Evolutionary conservation across 1,140 invertebrate genomes (phyloP).

Genomic region (Conus ventricosus): DNA sequence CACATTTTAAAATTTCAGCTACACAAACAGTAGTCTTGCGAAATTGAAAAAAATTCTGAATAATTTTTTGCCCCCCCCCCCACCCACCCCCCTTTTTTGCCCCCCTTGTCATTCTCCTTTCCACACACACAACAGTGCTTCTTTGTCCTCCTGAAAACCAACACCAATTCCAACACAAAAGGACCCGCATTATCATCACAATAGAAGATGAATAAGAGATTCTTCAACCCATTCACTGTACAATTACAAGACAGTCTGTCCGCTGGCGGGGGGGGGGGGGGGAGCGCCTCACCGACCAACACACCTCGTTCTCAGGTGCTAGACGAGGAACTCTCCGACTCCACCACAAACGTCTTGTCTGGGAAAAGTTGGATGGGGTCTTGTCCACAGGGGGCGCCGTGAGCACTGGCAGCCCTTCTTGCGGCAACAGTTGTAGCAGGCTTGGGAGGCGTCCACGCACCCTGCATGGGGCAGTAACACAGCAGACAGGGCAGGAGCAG

Average conservation of each 20-base stretch:
- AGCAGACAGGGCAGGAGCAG: slow-evolving; percentile 89
- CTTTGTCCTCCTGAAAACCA: background rate
- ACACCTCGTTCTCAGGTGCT: slow-evolving; percentile 38
- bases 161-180: background rate
- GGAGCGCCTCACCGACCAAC: no score
- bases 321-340: slow-evolving; percentile 50
- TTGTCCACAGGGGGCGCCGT: background rate
- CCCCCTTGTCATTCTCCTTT: no score
- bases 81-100: no score
- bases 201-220: background rate
- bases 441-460: slow-evolving; percentile 85
- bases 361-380: slow-evolving; percentile 43
- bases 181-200: slow-evolving; percentile 11
- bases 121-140: background rate
- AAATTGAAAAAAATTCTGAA: background rate
- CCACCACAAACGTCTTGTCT: slow-evolving; percentile 51
- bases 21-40: background rate
- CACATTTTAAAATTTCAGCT: background rate
- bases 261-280: no score
- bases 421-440: slow-evolving; percentile 86
- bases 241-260: background rate
- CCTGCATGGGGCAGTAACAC: slow-evolving; percentile 92
- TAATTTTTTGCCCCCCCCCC: no score
- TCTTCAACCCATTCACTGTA: background rate
- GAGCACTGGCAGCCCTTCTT: slow-evolving; percentile 81